Percentiles rank a stretch among this genome's conserved stretches.
These are phyloP conservation scores for Drosophila phalerata DNA, from an alignment of 2,888 invertebrate species.

Conservation along the genomic window DNA sequence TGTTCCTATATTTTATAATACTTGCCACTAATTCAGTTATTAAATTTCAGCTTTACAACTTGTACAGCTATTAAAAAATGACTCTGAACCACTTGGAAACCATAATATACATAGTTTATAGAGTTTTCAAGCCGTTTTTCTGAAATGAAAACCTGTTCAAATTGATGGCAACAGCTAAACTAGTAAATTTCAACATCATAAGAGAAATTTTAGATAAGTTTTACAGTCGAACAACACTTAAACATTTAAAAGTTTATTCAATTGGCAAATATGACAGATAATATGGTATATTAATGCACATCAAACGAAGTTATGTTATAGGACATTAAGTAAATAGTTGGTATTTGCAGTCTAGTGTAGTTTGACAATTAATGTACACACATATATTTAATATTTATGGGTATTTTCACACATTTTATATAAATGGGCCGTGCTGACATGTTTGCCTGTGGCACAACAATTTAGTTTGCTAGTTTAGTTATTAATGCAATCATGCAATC, in stretches of 20 bases:
- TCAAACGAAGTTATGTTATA: not conserved
- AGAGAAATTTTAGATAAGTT: not conserved
- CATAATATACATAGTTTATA: not conserved
- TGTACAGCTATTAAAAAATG: not conserved
- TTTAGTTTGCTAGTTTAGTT: constrained; percentile 10
- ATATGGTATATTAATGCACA: not conserved
- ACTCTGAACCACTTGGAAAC: not conserved
- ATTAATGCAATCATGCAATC: constrained; percentile 14
- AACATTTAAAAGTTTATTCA: constrained; percentile 12
- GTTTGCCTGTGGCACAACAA: constrained; percentile 24
- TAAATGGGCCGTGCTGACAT: constrained; percentile 47
- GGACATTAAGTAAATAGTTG: constrained; percentile 9
- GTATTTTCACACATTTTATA: constrained; percentile 64
- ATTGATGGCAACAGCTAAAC: not conserved
- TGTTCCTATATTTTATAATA: not conserved
- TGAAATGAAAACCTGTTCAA: not conserved
- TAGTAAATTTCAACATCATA: not conserved
- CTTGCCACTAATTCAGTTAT: not conserved
- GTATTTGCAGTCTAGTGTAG: constrained; percentile 45
- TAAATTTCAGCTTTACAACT: not conserved
- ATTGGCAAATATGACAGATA: not conserved
- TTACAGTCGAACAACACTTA: not conserved
- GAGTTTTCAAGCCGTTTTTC: not conserved
- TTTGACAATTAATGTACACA: constrained; percentile 26
- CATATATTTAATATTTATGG: constrained; percentile 39